Conservation (phyloP, 2,797 vertebrate genomes). For the Cynodonichthys magdalenae region DNA sequence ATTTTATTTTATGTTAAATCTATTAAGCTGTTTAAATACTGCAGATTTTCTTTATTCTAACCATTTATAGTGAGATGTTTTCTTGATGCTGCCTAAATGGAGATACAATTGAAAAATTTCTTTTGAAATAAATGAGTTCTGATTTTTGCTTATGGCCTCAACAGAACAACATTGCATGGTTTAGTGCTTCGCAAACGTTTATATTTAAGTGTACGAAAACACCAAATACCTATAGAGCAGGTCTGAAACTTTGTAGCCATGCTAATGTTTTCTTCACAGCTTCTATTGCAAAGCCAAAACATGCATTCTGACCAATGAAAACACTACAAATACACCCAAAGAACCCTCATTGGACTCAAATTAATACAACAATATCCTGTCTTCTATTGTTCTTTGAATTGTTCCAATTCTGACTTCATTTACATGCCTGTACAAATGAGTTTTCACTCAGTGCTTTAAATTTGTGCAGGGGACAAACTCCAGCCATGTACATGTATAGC, state of each 20-base stretch:
- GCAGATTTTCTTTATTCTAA: slow-evolving; percentile 10
- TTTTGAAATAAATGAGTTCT: not conserved
- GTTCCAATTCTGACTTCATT: slow-evolving; percentile 3
- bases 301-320: slow-evolving; percentile 3
- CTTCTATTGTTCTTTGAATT: slow-evolving; percentile 25
- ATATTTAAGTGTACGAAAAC: not conserved
- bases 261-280: slow-evolving; percentile 2
- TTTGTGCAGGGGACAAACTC: slow-evolving; percentile 34
- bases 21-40: not conserved
- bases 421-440: slow-evolving; percentile 27
- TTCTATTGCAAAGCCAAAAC: slow-evolving; percentile 20
- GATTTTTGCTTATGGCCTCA: slow-evolving; percentile 8
- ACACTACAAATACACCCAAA: not conserved
- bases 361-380: slow-evolving; percentile 19
- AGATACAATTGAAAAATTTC: not conserved
- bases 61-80: slow-evolving; percentile 5
- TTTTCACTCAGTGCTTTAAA: slow-evolving; percentile 39
- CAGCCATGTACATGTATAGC: slow-evolving; percentile 21
- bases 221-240: not conserved
- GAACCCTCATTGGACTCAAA: not conserved
- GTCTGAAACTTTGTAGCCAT: not conserved
- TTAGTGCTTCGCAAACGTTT: slow-evolving; percentile 19
- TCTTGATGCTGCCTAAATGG: not conserved
- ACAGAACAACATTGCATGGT: not conserved
- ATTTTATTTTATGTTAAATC: slow-evolving; percentile 20